Evolutionary conservation across 1,140 invertebrate genomes (phyloP), one percentile per base, ranked within the genome.

Genomic region (Drosophila saltans): DNA sequence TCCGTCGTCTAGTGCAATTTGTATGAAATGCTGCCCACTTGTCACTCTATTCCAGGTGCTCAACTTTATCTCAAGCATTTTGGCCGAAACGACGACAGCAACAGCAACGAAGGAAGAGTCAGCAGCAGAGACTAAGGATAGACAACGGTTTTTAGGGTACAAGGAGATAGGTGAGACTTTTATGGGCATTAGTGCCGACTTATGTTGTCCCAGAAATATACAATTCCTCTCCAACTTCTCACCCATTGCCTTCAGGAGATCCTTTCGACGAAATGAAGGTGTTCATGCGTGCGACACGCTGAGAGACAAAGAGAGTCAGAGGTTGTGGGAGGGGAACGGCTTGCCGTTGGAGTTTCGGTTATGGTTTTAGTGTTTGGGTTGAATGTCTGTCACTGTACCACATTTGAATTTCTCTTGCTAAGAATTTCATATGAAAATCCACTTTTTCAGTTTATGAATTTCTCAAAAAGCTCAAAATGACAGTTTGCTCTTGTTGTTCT

Each of bases 381-480:
- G 39, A 24, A 41, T 57, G 68, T 68, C 83, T 86, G 83, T 86
- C 83, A 86, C 55, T 83, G 79, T 66, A 68, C 52, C 77, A 69
- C 84, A 88, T 88, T 88, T 88, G 83, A 88, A 88, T 88, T 88
- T 88, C 80, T 80, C 78, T 80, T 76, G 78, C 84, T 16, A 86
- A 86, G 45, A 89, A 88, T 88, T 88, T 88, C 83, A 80, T 88
- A 88, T 88, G 83, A 88, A 88, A 89, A 88, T 89, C 83, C 83
- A 88, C 83, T 88, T 89, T 86, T 88, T 88, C 83, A 88, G 84
- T 88, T 89, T 88, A 88, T 83, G 83, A 88, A 88, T 88, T 88
- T 88, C 83, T 89, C 84, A 88, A 89, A 86, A 88, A 88, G 84
- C 83, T 89, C 76, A 69, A 72, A 86, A 72, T 86, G 84, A 86